Evolutionary conservation across 2,113 vertebrate genomes (phyloP).

Genomic region (Paraplagusia blochii): DNA sequence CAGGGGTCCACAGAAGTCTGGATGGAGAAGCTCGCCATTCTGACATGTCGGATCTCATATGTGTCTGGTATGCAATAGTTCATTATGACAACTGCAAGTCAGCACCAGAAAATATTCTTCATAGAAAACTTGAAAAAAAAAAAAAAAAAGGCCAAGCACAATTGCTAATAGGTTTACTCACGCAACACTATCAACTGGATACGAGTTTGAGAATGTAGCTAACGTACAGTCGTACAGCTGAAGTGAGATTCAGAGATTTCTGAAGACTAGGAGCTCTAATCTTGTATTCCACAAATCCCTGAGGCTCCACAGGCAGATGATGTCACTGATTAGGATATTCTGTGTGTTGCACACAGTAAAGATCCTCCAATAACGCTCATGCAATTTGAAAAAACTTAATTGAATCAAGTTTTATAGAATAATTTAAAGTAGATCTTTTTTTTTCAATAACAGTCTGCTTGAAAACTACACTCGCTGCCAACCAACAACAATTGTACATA

Average conservation of each 20-base stretch:
- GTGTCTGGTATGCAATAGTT: slow-evolving; percentile 90
- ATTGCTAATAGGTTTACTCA: no score
- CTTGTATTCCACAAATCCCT: slow-evolving; percentile 85
- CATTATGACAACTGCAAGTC: slow-evolving; percentile 71
- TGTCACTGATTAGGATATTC: slow-evolving; percentile 71
- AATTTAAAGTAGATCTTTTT: not conserved
- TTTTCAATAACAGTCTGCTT: no score
- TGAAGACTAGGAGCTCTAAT: slow-evolving; percentile 87
- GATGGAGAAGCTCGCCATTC: slow-evolving; percentile 77
- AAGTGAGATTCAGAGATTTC: slow-evolving; percentile 87
- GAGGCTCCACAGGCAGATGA: slow-evolving; percentile 76
- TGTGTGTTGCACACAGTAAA: slow-evolving; percentile 19
- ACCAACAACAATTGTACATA: no score
- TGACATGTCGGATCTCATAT: slow-evolving; percentile 84
- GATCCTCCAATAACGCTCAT: not conserved
- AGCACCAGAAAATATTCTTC: slow-evolving; percentile 5
- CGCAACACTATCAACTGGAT: slow-evolving; percentile 1
- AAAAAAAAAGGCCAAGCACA: not conserved
- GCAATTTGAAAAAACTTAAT: not conserved
- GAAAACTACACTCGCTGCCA: no score
- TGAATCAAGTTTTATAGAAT: not conserved
- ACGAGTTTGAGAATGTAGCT: slow-evolving; percentile 34
- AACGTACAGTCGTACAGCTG: slow-evolving; percentile 70
- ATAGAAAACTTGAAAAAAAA: not conserved
- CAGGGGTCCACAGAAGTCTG: slow-evolving; percentile 83